A percentile compares a stretch with the other conserved stretches of the same genome.
Evolutionary conservation across 2,113 vertebrate species (phyloP).

Genomic region (Carollia perspicillata): DNA sequence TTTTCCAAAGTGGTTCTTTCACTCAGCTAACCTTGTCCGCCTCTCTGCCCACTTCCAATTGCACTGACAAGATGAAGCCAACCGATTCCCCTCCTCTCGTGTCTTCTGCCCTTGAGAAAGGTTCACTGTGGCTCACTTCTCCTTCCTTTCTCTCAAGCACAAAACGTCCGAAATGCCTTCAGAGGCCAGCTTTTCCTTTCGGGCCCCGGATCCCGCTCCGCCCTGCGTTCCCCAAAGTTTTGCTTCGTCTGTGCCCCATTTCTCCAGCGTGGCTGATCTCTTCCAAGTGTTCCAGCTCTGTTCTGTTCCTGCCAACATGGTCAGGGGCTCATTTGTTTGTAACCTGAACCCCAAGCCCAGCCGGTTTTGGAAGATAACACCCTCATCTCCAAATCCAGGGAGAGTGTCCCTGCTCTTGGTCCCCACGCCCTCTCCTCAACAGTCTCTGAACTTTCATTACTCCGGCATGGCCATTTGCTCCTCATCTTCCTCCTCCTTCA

Average conservation of each 20-base stretch:
- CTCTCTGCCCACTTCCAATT: not conserved
- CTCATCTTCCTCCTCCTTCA: not conserved
- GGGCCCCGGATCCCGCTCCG: too few species aligned
- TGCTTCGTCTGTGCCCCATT: rapidly evolving
- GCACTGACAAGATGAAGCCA: not conserved
- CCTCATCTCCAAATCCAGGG: not conserved
- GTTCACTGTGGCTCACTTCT: not conserved
- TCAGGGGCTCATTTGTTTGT: not conserved
- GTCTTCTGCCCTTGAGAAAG: not conserved
- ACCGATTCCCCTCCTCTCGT: not conserved
- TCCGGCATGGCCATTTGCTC: rapidly evolving
- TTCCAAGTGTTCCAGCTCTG: not conserved
- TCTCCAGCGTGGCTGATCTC: not conserved
- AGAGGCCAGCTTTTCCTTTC: not conserved
- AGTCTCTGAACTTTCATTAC: not conserved
- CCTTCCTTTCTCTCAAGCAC: not conserved
- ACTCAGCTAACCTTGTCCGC: not conserved
- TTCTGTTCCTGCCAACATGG: not conserved
- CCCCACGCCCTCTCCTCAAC: not conserved
- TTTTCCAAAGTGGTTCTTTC: not conserved
- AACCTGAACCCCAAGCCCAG: not conserved
- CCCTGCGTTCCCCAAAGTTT: not conserved
- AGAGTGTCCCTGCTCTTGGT: not conserved
- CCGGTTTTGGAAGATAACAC: not conserved
- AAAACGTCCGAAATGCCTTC: too few species aligned